A percentile compares a stretch with the other conserved stretches of the same genome.
Evolutionary conservation across 2,888 invertebrate species (phyloP).

Genomic region (Siphlonurus alternatus): DNA sequence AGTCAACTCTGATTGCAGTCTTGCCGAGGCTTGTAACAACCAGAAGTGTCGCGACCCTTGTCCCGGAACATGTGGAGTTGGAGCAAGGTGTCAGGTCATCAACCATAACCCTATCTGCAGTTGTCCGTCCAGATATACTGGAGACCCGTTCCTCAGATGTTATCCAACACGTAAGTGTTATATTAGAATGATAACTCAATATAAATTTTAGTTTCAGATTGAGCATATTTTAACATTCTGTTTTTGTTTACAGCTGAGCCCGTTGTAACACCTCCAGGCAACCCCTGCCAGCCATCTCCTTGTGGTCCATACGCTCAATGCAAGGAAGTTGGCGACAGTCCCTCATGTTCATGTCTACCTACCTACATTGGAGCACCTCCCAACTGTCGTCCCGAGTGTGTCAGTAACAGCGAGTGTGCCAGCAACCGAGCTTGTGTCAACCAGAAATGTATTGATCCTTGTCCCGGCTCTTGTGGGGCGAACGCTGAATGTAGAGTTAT

Average conservation of each 20-base stretch:
- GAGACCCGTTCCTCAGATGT: constrained; percentile 60
- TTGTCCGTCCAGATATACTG: constrained; percentile 47
- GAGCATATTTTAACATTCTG: neutral
- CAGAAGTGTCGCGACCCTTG: constrained; percentile 65
- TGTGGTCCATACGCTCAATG: constrained; percentile 45
- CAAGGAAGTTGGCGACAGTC: constrained; percentile 19
- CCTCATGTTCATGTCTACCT: constrained; percentile 25
- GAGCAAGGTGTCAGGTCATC: constrained; percentile 51
- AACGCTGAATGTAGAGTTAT: constrained; percentile 56
- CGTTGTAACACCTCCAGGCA: neutral
- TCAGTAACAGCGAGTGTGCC: constrained; percentile 48
- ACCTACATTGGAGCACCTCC: constrained; percentile 25
- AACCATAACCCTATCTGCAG: constrained; percentile 67
- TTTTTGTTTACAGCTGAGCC: neutral
- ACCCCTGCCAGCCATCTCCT: constrained; percentile 40
- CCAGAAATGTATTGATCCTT: constrained; percentile 62
- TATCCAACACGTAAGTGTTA: constrained; percentile 24
- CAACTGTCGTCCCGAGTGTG: constrained; percentile 44
- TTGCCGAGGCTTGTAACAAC: constrained; percentile 48
- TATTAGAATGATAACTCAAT: too few species aligned
- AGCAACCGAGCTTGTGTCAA: constrained; percentile 60
- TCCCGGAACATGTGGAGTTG: constrained; percentile 56
- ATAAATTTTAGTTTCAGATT: neutral
- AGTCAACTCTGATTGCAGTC: constrained; percentile 49
- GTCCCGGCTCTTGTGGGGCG: constrained; percentile 57